Evolutionary conservation across 2,113 vertebrate species (phyloP), one percentile per base, ranked within the genome.

Genomic region (Indri indri): DNA sequence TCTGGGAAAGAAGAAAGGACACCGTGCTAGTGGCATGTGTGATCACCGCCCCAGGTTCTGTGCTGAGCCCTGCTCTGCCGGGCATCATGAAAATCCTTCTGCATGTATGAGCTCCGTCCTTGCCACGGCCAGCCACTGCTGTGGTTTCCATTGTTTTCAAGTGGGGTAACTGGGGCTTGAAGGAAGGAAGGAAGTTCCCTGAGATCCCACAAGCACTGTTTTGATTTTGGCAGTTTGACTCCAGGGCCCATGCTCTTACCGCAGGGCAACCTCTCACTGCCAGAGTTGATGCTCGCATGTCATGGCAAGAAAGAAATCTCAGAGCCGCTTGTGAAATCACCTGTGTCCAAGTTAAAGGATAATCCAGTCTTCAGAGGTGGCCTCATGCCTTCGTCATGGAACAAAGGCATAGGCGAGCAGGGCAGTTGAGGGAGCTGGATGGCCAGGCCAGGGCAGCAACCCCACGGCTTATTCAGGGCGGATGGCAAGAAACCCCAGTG

Each of bases 1-100:
- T 71, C 90, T 63, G 66, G 22, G 74, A 34, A 40, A 30, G n/a
- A 50, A 76, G 65, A 65, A 50, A 18, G 2, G 50, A n/a, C 1
- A 1, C 57, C 7, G 0, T 11, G 17, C 16, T 8, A 1, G 12
- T 8, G 3, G 9, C 3, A 7, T 11, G 13, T 8, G 20, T 71
- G 71, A 65, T 40, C 0, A 2, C 37, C 25, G 25, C 0, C 34
- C 22, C 22, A 16, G 71, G 52, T 40, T 52, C 70, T 32, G 0
- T 11, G 1, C 52, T 3, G 25, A 32, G n/a, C 25, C 12, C 34
- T 17, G 0, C 25, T 54, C 65, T 32, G 50, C 45, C 54, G 1
- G 52, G 25, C 27, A 3, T 65, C 9, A 0, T 17, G 71, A n/a
- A 68, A 61, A 83, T 18, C 45, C 47, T 34, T 8, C 79, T 8